Evolutionary conservation across 2,113 vertebrate genomes (phyloP).

Genomic region (Hippocampus guttulatus): DNA sequence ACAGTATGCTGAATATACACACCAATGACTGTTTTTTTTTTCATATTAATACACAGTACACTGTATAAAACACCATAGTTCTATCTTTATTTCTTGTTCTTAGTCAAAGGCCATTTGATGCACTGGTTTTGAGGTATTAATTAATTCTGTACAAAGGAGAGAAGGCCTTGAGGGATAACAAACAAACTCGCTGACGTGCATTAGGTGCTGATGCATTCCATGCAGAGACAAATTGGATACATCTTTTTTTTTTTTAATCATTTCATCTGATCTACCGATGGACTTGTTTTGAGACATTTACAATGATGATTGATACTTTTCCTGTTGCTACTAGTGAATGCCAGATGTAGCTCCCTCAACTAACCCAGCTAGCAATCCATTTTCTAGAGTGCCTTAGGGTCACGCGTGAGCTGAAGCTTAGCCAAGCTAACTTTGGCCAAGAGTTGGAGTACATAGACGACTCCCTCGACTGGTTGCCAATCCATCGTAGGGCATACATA

Average conservation of each 20-base stretch:
- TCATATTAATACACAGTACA: neutral
- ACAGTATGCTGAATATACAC: constrained; percentile 40
- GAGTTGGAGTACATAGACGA: neutral
- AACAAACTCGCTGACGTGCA: neutral
- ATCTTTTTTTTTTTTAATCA: too few relatives aligned
- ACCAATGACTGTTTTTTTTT: neutral
- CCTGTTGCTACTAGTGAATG: too few relatives aligned
- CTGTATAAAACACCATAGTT: neutral
- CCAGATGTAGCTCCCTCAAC: too few relatives aligned
- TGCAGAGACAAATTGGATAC: too few relatives aligned
- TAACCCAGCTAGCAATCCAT: too few relatives aligned
- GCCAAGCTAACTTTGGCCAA: neutral
- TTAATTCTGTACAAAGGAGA: neutral
- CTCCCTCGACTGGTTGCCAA: too few relatives aligned
- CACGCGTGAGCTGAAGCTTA: neutral
- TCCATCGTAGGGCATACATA: too few relatives aligned
- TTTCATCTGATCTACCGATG: too few relatives aligned
- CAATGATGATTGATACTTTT: too few relatives aligned
- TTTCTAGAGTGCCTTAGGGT: too few relatives aligned
- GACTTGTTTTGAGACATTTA: too few relatives aligned
- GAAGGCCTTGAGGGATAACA: neutral
- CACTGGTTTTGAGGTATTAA: neutral
- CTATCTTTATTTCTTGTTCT: neutral
- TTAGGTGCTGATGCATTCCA: too few relatives aligned
- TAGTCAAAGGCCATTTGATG: neutral